These are phyloP conservation scores for Elaphurus davidianus DNA, from an alignment of 2,113 vertebrate genomes.

Conservation along the genomic window DNA sequence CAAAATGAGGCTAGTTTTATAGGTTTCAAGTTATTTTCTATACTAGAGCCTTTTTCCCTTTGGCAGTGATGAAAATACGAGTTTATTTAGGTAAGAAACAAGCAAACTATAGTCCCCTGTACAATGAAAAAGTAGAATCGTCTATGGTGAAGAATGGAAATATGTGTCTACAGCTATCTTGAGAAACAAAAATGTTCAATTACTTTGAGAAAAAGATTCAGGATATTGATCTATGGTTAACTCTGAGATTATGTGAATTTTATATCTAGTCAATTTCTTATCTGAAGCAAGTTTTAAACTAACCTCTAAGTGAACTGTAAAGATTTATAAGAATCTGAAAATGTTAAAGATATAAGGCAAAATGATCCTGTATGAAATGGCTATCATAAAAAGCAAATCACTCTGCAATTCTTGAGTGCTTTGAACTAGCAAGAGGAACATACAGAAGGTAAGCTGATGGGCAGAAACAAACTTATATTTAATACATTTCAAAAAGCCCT, in stretches of 20 bases:
- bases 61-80: neutral
- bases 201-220: constrained; percentile 48
- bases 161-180: neutral
- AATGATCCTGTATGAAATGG: constrained; percentile 45
- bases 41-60: neutral
- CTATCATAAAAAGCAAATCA: constrained; percentile 55
- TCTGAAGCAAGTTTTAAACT: constrained; percentile 52
- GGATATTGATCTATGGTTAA: constrained; percentile 46
- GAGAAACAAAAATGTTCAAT: constrained; percentile 53
- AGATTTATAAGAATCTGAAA: constrained; percentile 62
- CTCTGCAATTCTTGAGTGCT: constrained; percentile 5
- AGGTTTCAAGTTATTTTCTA: neutral
- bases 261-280: constrained; percentile 55
- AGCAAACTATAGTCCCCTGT: neutral
- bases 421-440: constrained; percentile 19
- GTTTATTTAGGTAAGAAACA: constrained; percentile 24
- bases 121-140: neutral
- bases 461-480: neutral
- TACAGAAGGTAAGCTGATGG: neutral
- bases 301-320: constrained; percentile 41
- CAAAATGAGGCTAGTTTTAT: neutral
- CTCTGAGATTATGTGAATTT: constrained; percentile 48
- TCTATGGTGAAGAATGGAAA: neutral
- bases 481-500: neutral
- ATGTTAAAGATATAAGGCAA: constrained; percentile 52